A percentile compares a stretch with the other conserved stretches of the same genome.
These are phyloP conservation scores for Drosophila differens DNA, from an alignment of 2,888 invertebrate species.

Conservation along the genomic window DNA sequence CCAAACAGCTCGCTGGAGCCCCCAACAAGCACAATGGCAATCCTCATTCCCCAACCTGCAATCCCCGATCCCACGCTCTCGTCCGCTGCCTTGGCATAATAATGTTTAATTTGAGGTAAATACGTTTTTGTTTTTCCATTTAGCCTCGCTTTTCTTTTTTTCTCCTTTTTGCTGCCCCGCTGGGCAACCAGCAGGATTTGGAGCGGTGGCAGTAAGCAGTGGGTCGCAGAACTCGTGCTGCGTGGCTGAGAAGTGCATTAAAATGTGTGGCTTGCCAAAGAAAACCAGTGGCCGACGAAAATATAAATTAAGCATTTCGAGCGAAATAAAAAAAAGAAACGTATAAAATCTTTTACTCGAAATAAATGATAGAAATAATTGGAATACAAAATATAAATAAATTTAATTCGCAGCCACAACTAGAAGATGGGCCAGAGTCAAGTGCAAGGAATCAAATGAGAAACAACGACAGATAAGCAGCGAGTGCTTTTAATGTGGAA, in stretches of 20 bases:
- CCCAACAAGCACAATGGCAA: slow-evolving; percentile 19
- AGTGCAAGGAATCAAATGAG: neutral
- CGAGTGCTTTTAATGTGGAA: neutral
- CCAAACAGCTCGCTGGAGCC: slow-evolving; percentile 6
- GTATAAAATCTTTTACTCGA: slow-evolving; percentile 1
- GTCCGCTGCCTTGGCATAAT: slow-evolving; percentile 72
- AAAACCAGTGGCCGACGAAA: slow-evolving; percentile 21
- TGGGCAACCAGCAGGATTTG: slow-evolving; percentile 42
- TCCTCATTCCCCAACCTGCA: slow-evolving; percentile 11
- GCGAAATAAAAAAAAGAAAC: neutral
- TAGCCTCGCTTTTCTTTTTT: slow-evolving; percentile 32
- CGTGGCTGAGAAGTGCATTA: slow-evolving; percentile 66
- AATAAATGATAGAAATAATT: slow-evolving; percentile 33
- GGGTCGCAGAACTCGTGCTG: slow-evolving; percentile 28
- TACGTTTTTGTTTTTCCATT: slow-evolving; percentile 76
- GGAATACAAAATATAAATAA: slow-evolving; percentile 18
- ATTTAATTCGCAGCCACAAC: slow-evolving; percentile 10
- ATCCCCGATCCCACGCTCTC: slow-evolving; percentile 4
- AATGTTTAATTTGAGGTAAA: slow-evolving; percentile 85
- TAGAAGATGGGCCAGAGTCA: neutral
- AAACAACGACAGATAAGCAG: neutral
- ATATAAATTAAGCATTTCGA: slow-evolving; percentile 52
- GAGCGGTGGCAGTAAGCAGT: slow-evolving; percentile 13
- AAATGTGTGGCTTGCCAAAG: slow-evolving; percentile 51
- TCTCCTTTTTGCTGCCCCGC: slow-evolving; percentile 36